Base-by-base conservation (phyloP, 2,888 invertebrate species). In the Hedya salicella region DNA sequence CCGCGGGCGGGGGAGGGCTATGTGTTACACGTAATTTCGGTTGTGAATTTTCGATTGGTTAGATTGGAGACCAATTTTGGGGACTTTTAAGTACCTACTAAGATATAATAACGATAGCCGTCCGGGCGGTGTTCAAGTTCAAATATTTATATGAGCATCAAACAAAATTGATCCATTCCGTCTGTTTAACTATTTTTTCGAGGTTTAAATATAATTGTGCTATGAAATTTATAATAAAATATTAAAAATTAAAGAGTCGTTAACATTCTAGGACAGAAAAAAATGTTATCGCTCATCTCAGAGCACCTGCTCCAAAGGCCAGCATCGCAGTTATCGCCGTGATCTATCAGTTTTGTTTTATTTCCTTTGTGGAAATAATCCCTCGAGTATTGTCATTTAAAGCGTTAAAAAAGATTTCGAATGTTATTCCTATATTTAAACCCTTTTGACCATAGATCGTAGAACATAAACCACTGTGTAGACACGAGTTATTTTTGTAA, bases 1-100 rank as follows among this genome's bases (percentile, higher is more conserved):
- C 89, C 85, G 66, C 73, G 83, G 89, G 82, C 72, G 75, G 77
- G 80, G 88, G 88, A 79, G 85, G 86, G 83, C 77, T 79, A 79
- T 81, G 79, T 79, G 78, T 80, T 79, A 76, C 76, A 76, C 77
- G 72, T 79, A 77, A 77, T 73, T 74, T 73, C 68, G 69, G 68
- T 71, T 77, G 75, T 73, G 73, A 72, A 72, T 72, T 79, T 79
- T 78, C 76, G 77, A 87, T 85, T 84, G 86, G 85, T 77, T 77
- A 76, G 75, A 75, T 74, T 73, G 74, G 72, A 76, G 67, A 60
- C 64, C 75, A 52, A 53, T 59, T 76, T 75, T 76, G 73, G 72
- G 76, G 72, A 73, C 66, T 42, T 66, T 66, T 54, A 66, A 66
- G 66, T 61, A 66, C 61, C 60, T 60, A 66, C 66, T 60, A 39